Evolutionary conservation across 2,113 vertebrate genomes (phyloP), one percentile per base, ranked within the genome.

Genomic region (Lampris megalopsis): DNA sequence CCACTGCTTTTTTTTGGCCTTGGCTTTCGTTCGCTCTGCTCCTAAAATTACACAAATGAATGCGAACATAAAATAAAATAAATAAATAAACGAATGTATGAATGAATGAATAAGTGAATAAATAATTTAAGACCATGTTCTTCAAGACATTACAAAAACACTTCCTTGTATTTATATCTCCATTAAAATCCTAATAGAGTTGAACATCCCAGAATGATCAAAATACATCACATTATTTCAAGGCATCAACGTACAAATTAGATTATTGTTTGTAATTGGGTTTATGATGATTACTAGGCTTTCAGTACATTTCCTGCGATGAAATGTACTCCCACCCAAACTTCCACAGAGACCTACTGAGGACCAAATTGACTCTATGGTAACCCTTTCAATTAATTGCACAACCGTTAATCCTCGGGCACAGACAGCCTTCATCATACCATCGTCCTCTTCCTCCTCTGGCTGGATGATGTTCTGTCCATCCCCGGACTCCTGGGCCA

Each of bases 1-100:
- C 97, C 97, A 98, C 96, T 96, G 97, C 96, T 96, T 98, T 97
- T 98, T 98, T 97, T 96, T 97, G 97, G 96, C 95, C 94, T 98
- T 98, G 97, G 95, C 92, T 96, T 97, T 98, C 93, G 96, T 92
- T 97, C 95, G 97, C 89, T 97, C 96, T 97, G 97, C 96, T 97
- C 96, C 97, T 98, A 98, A 97, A 98, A 93, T 97, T 97, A 90
- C 94, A 97, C 94, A 96, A 90, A 97, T 98, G 97, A 96, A 98
- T 96, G 24, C 24, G 86, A 90, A 68, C 86, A 74, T 80, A 91
- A 88, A 86, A 90, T 82, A 81, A 86, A 91, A 97, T 90, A 95
- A 88, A 95, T 96, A 95, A 96, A 96, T 95, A 47, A 61, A 57
- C 35, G 45, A 56, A 58, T 7, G 4, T 69, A 48, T 37, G 9